These are phyloP conservation scores for Drosophila fungiperda DNA, from an alignment of 2,888 invertebrate genomes.

Conservation along the genomic window DNA sequence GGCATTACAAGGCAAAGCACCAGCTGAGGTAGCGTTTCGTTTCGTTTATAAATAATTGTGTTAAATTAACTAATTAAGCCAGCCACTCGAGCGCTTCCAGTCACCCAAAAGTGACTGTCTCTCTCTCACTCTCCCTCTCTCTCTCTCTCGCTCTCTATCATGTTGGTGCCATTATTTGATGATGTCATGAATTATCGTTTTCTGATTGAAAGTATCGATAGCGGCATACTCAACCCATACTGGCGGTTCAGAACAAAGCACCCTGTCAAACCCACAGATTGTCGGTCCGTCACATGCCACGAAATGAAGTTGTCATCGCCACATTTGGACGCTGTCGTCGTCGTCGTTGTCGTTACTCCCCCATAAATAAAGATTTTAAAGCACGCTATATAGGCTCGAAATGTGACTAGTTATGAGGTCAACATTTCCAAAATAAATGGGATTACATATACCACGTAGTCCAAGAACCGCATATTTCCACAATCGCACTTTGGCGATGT, in stretches of 20 bases:
- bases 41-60: constrained; percentile 74
- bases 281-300: constrained; percentile 56
- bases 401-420: constrained; percentile 69
- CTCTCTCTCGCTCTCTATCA: background rate
- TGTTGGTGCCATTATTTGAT: constrained; percentile 54
- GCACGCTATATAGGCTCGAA: constrained; percentile 62
- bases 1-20: constrained; percentile 65
- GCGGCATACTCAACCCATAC: constrained; percentile 27
- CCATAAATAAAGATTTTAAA: constrained; percentile 54
- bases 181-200: constrained; percentile 82
- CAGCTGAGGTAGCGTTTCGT: constrained; percentile 6
- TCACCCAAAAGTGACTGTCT: constrained; percentile 32
- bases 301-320: constrained; percentile 78
- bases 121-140: constrained; percentile 9
- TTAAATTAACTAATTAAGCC: constrained; percentile 77
- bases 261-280: constrained; percentile 44
- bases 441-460: constrained; percentile 59
- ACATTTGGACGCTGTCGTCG: constrained; percentile 68
- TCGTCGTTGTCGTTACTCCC: constrained; percentile 15
- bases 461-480: constrained; percentile 17
- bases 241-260: constrained; percentile 57
- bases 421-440: constrained; percentile 77
- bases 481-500: constrained; percentile 1
- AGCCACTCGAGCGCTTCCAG: constrained; percentile 57
- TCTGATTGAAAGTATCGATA: constrained; percentile 80